Base-by-base conservation (phyloP, 2,797 vertebrate species). In the Margarornis squamiger region DNA sequence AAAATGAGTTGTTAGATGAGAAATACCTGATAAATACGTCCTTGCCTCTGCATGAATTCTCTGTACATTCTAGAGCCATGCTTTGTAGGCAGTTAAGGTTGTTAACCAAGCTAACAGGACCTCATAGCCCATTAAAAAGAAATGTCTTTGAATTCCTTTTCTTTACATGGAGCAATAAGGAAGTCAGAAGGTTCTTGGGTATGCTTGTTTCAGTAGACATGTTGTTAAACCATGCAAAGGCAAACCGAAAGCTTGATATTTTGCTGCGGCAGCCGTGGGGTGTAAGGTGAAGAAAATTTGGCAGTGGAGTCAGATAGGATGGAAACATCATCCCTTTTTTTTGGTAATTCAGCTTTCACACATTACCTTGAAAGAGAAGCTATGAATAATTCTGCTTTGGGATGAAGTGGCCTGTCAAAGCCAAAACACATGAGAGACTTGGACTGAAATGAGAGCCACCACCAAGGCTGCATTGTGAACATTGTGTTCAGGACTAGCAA, bases 331-430 rank as follows among this genome's bases (percentile, higher is more conserved):
- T 58, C 1, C 19, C 48, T 23, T 30, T 58, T 51, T 51, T 38
- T 45, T 45, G 20, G 49, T 70, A 39, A 66, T 75, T 93, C 63
- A 70, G 80, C 45, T 92, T 92, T 95, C 86, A 58, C 92, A 92
- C 27, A 14, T 84, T 73, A 46, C 6, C 46, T 86, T 72, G 80
- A 84, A 88, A 68, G 41, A 68, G 27, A 36, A 90, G 8, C 34
- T 92, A 77, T 81, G 77, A 91, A 81, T 90, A 94, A 81, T 85
- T 85, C 55, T 68, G 27, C 46, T 85, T 70, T 48, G 74, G 84
- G 94, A 66, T 2, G 27, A 93, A 83, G 51, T 52, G 52, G 71
- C 63, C 77, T 85, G 38, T 22, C 61, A 84, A 55, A 10, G 43
- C 63, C 89, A 81, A 85, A 55, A 52, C 67, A 61, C 1, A 1